These are phyloP conservation scores for Lepidostoma basale DNA, from an alignment of 1,140 invertebrate species.

Conservation along the genomic window DNA sequence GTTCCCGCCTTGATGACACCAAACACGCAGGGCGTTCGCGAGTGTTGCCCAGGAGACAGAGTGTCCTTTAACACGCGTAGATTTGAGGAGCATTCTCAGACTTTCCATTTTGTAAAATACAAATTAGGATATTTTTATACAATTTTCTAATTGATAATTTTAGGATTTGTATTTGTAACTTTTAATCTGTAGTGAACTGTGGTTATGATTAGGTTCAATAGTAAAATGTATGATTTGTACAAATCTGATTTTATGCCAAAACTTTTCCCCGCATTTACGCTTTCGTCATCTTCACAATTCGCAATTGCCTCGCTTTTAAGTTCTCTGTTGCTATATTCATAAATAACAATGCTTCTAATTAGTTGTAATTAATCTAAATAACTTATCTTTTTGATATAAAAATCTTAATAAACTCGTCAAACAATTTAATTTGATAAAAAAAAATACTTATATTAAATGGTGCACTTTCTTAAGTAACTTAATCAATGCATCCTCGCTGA, in stretches of 20 bases:
- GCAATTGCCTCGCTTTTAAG: not conserved
- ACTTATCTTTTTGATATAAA: no score
- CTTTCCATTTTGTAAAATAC: conserved; percentile 2
- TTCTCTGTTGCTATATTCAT: not conserved
- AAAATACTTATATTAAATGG: no score
- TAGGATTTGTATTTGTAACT: conserved; percentile 1
- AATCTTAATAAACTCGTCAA: no score
- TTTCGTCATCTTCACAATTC: not conserved
- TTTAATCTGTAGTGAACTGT: not conserved
- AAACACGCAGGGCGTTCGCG: not conserved
- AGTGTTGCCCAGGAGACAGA: no score
- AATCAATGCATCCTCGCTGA: no score
- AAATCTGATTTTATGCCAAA: not conserved
- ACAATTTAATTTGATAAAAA: no score
- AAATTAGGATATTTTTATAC: conserved; percentile 22
- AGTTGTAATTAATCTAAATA: not conserved
- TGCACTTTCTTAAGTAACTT: no score
- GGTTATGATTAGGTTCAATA: not conserved
- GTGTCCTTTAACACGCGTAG: no score
- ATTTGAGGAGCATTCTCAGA: not conserved
- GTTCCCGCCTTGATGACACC: no score
- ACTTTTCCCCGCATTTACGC: not conserved
- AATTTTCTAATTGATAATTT: not conserved
- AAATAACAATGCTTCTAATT: conserved; percentile 14
- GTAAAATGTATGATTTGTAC: conserved; percentile 6